Base-by-base conservation (phyloP, 1,140 invertebrate species). In the Aphelinus certus region DNA sequence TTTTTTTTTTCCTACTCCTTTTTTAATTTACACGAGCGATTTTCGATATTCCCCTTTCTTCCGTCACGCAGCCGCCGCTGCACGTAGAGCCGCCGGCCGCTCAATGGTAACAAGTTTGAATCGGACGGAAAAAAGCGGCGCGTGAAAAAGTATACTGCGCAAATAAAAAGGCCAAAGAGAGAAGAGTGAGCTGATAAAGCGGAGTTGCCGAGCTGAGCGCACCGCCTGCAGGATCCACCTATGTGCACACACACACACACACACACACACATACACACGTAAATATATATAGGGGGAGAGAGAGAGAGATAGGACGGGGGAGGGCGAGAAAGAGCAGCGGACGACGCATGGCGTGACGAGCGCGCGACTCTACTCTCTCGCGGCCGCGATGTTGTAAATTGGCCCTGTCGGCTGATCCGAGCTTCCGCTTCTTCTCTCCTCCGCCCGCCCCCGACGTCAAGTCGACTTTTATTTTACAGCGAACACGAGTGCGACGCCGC, bases 11-110 rank as follows among this genome's bases (percentile, higher is more conserved):
- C 49, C 48, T 73, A 61, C 71, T 58, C 55, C 68, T 64, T 76
- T 76, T 72, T 73, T 69, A 64, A 76, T 69, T 69, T 70, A 68
- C 64, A 55, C 63, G n/a, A 48, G 53, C 76, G 74, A 76, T 77
- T 77, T 77, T 77, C 76, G 64, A 76, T 78, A 70, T 77, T 73
- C 76, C 68, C 65, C 77, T 75, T 75, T 67, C 76, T 76, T 80
- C 68, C 71, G 76, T 77, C 64, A 74, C 74, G 75, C 43, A 57
- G n/a, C n/a, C n/a, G n/a, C n/a, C n/a, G n/a, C n/a, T n/a, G n/a
- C 64, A 74, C 74, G 75, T 43, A 57, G 26, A 26, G 26, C 26
- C 26, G 26, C 26, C 26, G 26, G 26, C 43, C 51, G 3, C 56
- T 62, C 62, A 71, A 71, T 65, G 74, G 45, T 71, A 71, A 71